Conservation (phyloP, 1,140 invertebrate species). For the Drosophila insularis region DNA sequence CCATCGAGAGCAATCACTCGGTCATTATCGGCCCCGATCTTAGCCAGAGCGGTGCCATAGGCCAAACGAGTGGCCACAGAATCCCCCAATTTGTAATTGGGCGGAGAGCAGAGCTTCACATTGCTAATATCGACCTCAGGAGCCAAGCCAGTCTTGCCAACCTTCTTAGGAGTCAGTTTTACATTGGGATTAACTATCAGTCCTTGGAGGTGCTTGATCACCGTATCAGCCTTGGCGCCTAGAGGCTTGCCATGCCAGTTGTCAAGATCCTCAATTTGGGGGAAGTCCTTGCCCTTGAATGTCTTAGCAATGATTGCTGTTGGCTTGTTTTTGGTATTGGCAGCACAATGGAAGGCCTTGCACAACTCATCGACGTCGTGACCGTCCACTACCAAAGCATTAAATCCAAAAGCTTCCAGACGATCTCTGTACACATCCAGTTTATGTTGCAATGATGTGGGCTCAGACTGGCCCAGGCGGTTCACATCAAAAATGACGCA, state of each 20-base stretch:
- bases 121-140: slow-evolving; percentile 89
- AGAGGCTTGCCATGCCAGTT: slow-evolving; percentile 99
- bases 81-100: slow-evolving; percentile 92
- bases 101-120: slow-evolving; percentile 91
- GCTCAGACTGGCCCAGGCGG: slow-evolving; percentile 97
- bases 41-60: slow-evolving; percentile 96
- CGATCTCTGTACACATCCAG: slow-evolving; percentile 94
- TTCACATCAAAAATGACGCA: slow-evolving; percentile 99
- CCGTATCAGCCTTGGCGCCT: slow-evolving; percentile 89
- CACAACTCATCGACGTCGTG: slow-evolving; percentile 96
- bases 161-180: slow-evolving; percentile 85
- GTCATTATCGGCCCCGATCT: slow-evolving; percentile 91
- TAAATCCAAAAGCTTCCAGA: slow-evolving; percentile 95
- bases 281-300: slow-evolving; percentile 96
- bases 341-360: slow-evolving; percentile 93
- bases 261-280: slow-evolving; percentile 93
- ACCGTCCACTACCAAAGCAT: slow-evolving; percentile 97
- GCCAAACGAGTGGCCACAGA: slow-evolving; percentile 95
- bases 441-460: slow-evolving; percentile 96
- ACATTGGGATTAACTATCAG: slow-evolving; percentile 86
- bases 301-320: slow-evolving; percentile 98
- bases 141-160: slow-evolving; percentile 88
- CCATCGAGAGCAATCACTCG: slow-evolving; percentile 96
- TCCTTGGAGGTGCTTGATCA: slow-evolving; percentile 88
- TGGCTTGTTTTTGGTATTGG: slow-evolving; percentile 90